phyloP scores from a whole-genome alignment of 2,888 invertebrate genomes.

The Calameuta idolon region DNA sequence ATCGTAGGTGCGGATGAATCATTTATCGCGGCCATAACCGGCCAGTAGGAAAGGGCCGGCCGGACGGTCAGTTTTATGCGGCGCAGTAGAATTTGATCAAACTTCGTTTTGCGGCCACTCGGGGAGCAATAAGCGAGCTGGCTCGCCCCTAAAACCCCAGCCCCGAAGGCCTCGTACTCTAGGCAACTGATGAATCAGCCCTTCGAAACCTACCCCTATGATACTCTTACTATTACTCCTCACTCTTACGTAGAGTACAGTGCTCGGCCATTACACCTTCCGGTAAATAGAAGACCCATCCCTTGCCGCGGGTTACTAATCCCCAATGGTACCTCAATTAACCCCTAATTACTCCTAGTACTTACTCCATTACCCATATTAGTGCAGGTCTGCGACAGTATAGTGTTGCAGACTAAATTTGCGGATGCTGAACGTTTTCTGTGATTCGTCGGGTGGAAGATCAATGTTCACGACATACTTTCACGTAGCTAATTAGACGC shows the following conservation, averaged over 20 bases:
- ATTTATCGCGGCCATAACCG: constrained; percentile 65
- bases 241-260: constrained; percentile 1
- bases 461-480: not conserved
- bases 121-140: constrained; percentile 65
- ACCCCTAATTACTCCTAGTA: constrained; percentile 14
- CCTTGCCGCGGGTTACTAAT: not conserved
- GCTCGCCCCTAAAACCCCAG: constrained; percentile 45
- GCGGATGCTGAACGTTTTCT: not conserved
- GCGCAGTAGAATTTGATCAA: constrained; percentile 68
- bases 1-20: constrained; percentile 63
- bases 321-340: constrained; percentile 20
- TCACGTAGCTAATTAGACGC: not conserved
- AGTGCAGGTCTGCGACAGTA: not conserved
- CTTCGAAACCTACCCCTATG: constrained; percentile 10
- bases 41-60: constrained; percentile 30
- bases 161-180: constrained; percentile 48
- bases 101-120: constrained; percentile 68
- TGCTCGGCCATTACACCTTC: not conserved
- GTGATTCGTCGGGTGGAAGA: not conserved
- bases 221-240: not conserved
- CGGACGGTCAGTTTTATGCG: constrained; percentile 66
- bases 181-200: constrained; percentile 51
- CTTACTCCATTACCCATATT: not conserved
- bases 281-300: not conserved
- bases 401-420: not conserved